A percentile compares a stretch with the other conserved stretches of the same genome.
Conservation (phyloP, 2,888 invertebrate species). For the Caenorhabditis becei region DNA sequence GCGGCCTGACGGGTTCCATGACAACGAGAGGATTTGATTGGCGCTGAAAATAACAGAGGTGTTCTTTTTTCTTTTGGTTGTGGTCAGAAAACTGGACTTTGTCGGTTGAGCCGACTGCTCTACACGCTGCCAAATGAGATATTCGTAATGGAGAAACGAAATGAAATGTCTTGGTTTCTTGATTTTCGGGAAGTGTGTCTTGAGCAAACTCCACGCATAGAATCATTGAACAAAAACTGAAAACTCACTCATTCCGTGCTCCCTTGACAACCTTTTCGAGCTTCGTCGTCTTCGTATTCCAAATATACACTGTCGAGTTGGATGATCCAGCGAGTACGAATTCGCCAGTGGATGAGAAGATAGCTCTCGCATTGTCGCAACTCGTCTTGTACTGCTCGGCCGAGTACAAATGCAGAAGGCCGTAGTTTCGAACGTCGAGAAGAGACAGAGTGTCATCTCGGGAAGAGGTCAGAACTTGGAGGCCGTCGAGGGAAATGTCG, state of each 20-base stretch:
- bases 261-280: constrained; percentile 61
- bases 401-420: constrained; percentile 91
- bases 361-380: constrained; percentile 71
- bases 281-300: constrained; percentile 67
- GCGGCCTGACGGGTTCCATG: constrained; percentile 78
- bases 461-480: constrained; percentile 92
- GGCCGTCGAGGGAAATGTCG: constrained; percentile 86
- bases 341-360: constrained; percentile 70
- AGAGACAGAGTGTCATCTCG: constrained; percentile 95
- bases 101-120: no score
- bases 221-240: neutral
- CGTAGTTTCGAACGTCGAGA: constrained; percentile 93
- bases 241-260: constrained; percentile 49
- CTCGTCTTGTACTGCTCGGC: constrained; percentile 90
- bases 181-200: no score
- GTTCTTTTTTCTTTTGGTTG: neutral
- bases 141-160: no score
- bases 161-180: no score
- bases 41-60: constrained; percentile 37
- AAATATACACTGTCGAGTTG: constrained; percentile 60
- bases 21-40: constrained; percentile 73
- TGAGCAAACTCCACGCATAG: no score
- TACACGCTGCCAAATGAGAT: no score
- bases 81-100: no score
- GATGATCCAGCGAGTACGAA: constrained; percentile 63